Evolutionary conservation across 1,140 invertebrate genomes (phyloP), one percentile per base, ranked within the genome.

Genomic region (Drosophila mauritiana): DNA sequence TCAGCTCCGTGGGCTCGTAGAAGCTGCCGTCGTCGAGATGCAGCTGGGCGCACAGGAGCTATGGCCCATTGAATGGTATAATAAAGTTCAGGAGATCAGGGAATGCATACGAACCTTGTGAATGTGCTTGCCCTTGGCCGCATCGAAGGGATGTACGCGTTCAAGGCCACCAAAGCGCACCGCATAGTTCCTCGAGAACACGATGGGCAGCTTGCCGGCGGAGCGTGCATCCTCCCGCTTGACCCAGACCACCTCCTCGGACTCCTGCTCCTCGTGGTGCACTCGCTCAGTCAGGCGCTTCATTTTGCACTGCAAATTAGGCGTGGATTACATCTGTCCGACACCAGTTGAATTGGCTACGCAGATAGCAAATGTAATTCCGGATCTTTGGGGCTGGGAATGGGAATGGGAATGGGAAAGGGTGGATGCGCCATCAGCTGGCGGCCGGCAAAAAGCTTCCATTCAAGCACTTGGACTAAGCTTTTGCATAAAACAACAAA

Each of bases 61-160:
- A 42, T 22, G 43, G n/a, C 7, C 27, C 34, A 37, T 12, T 15
- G 11, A 37, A 10, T 22, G 12, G 17, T 25, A 10, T 10, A n/a
- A 8, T 49, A 15, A n/a, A 12, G 25, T 13, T n/a, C 34, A 11
- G 17, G 13, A 6, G 4, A 31, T 15, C 13, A 15, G 27, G 10
- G 22, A n/a, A 56, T 56, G 31, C 34, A 57, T 40, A 58, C 55
- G 51, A 57, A 96, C 96, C 94, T 95, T 93, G 90, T 93, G 95
- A 86, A 98, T 95, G 90, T 95, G 95, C 54, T 95, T 94, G 96
- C 97, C 98, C 94, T 98, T 98, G 74, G 94, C 94, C 3, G 97
- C 94, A 94, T 98, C 97, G 93, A 98, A 98, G n/a, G 97, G 95
- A 94, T 98, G 97, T 15, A 97, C 93, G 89, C 95, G 97, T 92